A percentile compares a stretch with the other conserved stretches of the same genome.
Evolutionary conservation across 2,888 invertebrate genomes (phyloP).

Genomic region (Malthinus flaveolus): DNA sequence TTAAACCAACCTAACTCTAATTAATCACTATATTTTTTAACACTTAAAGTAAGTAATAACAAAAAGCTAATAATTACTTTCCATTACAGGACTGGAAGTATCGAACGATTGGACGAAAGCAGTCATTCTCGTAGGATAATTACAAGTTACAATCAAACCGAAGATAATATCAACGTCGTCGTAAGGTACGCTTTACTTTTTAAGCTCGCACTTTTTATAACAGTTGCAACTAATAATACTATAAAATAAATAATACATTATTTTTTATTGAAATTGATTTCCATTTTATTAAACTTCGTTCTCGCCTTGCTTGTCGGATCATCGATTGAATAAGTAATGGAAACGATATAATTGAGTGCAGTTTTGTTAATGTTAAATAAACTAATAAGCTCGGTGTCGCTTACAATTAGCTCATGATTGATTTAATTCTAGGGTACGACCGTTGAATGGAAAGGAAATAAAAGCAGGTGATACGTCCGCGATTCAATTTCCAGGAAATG

Average conservation of each 20-base stretch:
- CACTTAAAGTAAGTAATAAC: too few species aligned
- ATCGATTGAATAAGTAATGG: too few species aligned
- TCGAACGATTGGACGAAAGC: slow-evolving; percentile 55
- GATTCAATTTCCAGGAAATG: slow-evolving; percentile 85
- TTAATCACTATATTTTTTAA: too few species aligned
- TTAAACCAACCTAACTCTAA: too few species aligned
- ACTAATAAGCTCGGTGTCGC: too few species aligned
- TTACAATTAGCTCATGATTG: too few species aligned
- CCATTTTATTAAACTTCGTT: not conserved
- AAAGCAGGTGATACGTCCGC: slow-evolving; percentile 69
- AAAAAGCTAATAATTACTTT: not conserved
- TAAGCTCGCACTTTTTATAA: too few species aligned
- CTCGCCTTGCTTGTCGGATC: not conserved
- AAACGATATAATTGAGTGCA: too few species aligned
- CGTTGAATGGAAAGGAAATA: slow-evolving; percentile 75
- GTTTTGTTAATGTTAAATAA: too few species aligned
- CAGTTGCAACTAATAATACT: not conserved
- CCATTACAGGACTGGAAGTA: slow-evolving; percentile 53
- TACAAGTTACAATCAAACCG: slow-evolving; percentile 60
- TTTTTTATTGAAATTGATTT: not conserved
- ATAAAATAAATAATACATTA: slow-evolving; percentile 8
- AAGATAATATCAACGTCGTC: slow-evolving; percentile 88
- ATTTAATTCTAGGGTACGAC: slow-evolving; percentile 69
- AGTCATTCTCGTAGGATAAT: slow-evolving; percentile 54
- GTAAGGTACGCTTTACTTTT: slow-evolving; percentile 64